phyloP scores from a whole-genome alignment of 2,113 vertebrate genomes.

The Cynocephalus volans region DNA sequence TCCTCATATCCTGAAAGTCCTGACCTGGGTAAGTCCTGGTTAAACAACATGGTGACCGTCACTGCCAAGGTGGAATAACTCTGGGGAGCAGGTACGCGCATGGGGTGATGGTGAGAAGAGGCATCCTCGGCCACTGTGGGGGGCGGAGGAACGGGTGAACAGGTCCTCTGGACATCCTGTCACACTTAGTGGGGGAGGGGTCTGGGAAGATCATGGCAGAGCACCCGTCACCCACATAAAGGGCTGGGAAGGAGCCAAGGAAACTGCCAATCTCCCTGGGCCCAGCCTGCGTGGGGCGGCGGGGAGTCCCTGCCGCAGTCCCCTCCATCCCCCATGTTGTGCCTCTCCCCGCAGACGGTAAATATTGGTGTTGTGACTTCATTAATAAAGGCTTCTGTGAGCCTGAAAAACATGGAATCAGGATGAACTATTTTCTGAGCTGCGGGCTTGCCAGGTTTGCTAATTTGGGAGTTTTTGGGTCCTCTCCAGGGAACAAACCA shows the following conservation, averaged over 20 bases:
- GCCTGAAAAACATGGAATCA: conserved; percentile 87
- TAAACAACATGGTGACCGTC: background rate
- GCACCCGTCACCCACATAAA: conserved; percentile 60
- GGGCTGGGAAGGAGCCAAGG: conserved; percentile 65
- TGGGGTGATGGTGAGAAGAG: background rate
- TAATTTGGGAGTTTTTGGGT: conserved; percentile 88
- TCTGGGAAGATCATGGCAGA: conserved; percentile 60
- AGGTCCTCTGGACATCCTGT: background rate
- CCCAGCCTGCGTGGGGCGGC: conserved; percentile 68
- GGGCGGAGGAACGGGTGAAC: background rate
- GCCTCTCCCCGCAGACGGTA: conserved; percentile 85
- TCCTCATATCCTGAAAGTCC: background rate
- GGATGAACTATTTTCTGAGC: conserved; percentile 88
- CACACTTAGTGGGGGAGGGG: background rate
- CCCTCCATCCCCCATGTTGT: conserved; percentile 83
- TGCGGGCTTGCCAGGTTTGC: conserved; percentile 87
- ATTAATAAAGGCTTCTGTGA: conserved; percentile 88
- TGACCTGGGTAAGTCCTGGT: background rate
- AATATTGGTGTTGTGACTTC: conserved; percentile 88
- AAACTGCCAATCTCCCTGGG: conserved; percentile 75
- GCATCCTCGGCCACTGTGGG: background rate
- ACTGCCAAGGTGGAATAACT: background rate
- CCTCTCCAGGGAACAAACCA: conserved; percentile 87
- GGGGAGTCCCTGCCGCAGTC: conserved; percentile 67
- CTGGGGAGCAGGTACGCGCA: background rate